Evolutionary conservation across 2,113 vertebrate genomes (phyloP).

Genomic region (Numida meleagris): DNA sequence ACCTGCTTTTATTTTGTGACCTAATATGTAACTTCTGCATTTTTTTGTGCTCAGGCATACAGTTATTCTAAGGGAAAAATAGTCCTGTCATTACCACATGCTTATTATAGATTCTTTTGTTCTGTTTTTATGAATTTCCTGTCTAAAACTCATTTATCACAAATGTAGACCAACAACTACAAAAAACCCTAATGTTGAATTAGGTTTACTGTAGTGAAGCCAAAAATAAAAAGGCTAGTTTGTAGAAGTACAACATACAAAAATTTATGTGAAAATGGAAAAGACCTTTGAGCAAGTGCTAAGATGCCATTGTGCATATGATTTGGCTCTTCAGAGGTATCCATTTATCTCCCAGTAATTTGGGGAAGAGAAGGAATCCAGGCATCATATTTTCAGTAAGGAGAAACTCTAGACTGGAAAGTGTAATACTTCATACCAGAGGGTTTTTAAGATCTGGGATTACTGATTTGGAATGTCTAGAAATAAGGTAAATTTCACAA

Average conservation of each 20-base stretch:
- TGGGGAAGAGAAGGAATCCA: slow-evolving; percentile 27
- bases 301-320: slow-evolving; percentile 12
- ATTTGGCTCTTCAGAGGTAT: slow-evolving; percentile 45
- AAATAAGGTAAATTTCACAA: not conserved
- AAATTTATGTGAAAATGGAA: slow-evolving; percentile 53
- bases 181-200: slow-evolving; percentile 28
- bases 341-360: slow-evolving; percentile 23
- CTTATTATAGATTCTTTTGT: slow-evolving; percentile 49
- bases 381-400: slow-evolving; percentile 13
- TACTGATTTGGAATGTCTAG: not conserved
- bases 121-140: slow-evolving; percentile 56
- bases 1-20: slow-evolving; percentile 11
- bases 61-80: slow-evolving; percentile 38
- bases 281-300: slow-evolving; percentile 30
- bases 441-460: not conserved
- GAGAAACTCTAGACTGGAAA: not conserved
- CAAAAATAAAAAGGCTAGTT: slow-evolving; percentile 54
- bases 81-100: not conserved
- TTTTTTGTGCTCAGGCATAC: not conserved
- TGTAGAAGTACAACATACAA: slow-evolving; percentile 50
- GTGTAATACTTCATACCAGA: accelerated
- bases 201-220: slow-evolving; percentile 63
- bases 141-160: slow-evolving; percentile 59
- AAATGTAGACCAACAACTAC: slow-evolving; percentile 51
- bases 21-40: not conserved